Conservation (phyloP, 2,797 vertebrate genomes). For the Phataginus tricuspis region DNA sequence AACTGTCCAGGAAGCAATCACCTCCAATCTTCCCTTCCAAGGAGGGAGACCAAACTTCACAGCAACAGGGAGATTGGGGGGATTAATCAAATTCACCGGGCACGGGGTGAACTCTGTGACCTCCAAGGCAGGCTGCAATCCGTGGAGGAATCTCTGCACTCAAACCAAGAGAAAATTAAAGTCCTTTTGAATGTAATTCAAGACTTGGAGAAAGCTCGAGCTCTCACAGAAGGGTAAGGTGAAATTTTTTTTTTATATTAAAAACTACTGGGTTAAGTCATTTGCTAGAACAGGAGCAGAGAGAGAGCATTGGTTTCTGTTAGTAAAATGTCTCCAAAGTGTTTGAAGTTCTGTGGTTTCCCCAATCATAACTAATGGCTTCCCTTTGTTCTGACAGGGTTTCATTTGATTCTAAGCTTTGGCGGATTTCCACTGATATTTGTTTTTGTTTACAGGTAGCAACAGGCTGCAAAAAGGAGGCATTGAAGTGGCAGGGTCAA, state of each 20-base stretch:
- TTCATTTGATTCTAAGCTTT: neutral
- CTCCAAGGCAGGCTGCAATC: conserved; percentile 93
- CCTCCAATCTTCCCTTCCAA: conserved; percentile 73
- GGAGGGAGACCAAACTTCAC: conserved; percentile 78
- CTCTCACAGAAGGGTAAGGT: conserved; percentile 95
- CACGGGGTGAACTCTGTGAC: conserved; percentile 83
- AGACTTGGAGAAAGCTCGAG: conserved; percentile 98
- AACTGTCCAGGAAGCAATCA: conserved; percentile 78
- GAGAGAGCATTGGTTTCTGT: neutral
- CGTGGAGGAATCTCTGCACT: conserved; percentile 95
- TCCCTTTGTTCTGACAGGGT: neutral
- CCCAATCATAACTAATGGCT: neutral
- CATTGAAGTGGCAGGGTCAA: neutral
- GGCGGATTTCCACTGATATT: neutral
- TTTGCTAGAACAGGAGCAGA: neutral
- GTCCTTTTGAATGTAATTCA: conserved; percentile 98
- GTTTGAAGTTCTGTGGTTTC: conserved; percentile 5
- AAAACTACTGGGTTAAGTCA: neutral
- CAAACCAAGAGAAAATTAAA: conserved; percentile 99
- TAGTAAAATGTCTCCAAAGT: neutral
- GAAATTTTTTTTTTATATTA: conserved; percentile 56
- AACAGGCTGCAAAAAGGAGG: neutral
- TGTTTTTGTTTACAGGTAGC: neutral
- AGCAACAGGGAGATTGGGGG: conserved; percentile 76
- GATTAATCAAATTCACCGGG: conserved; percentile 84